Conservation (phyloP, 1,140 invertebrate genomes). For the Bombus polaris region DNA sequence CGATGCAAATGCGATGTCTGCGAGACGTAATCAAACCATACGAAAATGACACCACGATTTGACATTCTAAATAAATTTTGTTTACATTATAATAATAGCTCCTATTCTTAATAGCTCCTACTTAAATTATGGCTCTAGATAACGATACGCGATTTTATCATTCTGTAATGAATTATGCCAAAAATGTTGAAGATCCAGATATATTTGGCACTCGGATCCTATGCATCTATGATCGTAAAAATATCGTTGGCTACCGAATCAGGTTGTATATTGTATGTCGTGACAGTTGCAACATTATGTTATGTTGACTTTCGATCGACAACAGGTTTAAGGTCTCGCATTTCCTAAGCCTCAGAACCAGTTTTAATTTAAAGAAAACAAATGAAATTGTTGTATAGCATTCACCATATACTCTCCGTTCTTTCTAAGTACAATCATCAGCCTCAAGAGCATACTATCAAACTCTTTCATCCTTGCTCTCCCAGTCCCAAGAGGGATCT, state of each 20-base stretch:
- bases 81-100: no score
- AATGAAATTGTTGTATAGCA: not conserved
- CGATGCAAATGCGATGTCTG: slow-evolving; percentile 10
- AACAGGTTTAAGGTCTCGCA: not conserved
- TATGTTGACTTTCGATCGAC: not conserved
- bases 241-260: slow-evolving; percentile 46
- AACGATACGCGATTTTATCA: not conserved
- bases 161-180: not conserved
- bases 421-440: not conserved
- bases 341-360: not conserved
- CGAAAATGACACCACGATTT: not conserved
- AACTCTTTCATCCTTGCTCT: not conserved
- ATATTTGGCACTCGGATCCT: not conserved
- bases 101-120: no score
- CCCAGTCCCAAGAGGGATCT: not conserved
- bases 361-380: not conserved
- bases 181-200: not conserved
- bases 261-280: slow-evolving; percentile 6
- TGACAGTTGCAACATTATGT: slow-evolving; percentile 20
- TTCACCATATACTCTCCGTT: not conserved
- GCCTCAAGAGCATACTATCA: not conserved
- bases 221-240: slow-evolving; percentile 19
- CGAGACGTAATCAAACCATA: not conserved
- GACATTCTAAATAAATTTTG: not conserved
- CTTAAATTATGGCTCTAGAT: not conserved